Evolutionary conservation across 1,140 invertebrate species (phyloP).

Genomic region (Halesus radiatus): DNA sequence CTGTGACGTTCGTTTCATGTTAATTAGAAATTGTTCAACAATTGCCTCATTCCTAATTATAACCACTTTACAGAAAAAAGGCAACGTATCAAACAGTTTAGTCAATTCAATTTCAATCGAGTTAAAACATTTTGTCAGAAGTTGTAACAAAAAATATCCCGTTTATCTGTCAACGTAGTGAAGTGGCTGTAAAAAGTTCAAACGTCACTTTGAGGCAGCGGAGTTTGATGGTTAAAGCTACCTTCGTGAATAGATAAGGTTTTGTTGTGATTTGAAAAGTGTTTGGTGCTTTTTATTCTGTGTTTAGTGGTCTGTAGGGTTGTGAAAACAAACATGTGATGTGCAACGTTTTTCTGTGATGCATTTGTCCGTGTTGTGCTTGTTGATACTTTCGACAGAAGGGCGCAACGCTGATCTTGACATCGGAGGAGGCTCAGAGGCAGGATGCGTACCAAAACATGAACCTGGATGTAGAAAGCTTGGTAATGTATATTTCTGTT

Average conservation of each 20-base stretch:
- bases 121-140: background rate
- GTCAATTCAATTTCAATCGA: constrained; percentile 8
- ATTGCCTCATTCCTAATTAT: constrained; percentile 19
- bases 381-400: constrained; percentile 30
- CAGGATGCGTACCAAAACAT: constrained; percentile 62
- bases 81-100: background rate
- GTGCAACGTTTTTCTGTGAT: constrained; percentile 38
- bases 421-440: constrained; percentile 43
- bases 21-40: constrained; percentile 26
- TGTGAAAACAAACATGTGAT: constrained; percentile 43
- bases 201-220: constrained; percentile 25
- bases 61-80: constrained; percentile 2
- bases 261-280: constrained; percentile 8
- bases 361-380: constrained; percentile 43
- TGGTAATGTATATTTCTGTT: constrained; percentile 62
- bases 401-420: constrained; percentile 29
- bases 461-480: constrained; percentile 68
- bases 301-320: constrained; percentile 29
- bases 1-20: constrained; percentile 25
- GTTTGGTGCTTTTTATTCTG: constrained; percentile 10
- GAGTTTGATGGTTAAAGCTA: background rate
- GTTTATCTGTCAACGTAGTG: constrained; percentile 32
- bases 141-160: constrained; percentile 14
- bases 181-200: constrained; percentile 32
- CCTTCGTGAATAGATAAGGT: constrained; percentile 26